These are phyloP conservation scores for Oncopodura yosiiana DNA, from an alignment of 1,140 invertebrate species.

Conservation along the genomic window DNA sequence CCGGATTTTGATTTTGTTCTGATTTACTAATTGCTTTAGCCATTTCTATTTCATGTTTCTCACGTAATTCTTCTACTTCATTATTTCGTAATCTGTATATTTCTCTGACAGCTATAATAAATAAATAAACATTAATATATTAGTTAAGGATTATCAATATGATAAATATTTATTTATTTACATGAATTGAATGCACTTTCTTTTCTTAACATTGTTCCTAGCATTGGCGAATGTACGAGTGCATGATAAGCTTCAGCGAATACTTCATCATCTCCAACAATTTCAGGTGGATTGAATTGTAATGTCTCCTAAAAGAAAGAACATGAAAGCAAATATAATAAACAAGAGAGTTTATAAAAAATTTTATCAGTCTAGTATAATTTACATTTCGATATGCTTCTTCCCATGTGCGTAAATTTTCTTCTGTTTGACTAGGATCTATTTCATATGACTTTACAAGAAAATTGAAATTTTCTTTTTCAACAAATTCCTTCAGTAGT, in stretches of 20 bases:
- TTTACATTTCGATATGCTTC: slow-evolving; percentile 58
- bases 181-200: slow-evolving; percentile 58
- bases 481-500: slow-evolving; percentile 40
- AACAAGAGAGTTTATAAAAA: background rate
- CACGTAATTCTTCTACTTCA: slow-evolving; percentile 25
- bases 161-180: slow-evolving; percentile 50
- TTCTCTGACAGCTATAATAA: slow-evolving; percentile 29
- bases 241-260: slow-evolving; percentile 71
- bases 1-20: slow-evolving; percentile 46
- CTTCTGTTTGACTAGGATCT: slow-evolving; percentile 52
- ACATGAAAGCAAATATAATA: background rate
- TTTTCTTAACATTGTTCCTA: slow-evolving; percentile 64
- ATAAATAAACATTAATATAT: no score
- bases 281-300: slow-evolving; percentile 47
- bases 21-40: slow-evolving; percentile 57
- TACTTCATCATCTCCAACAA: slow-evolving; percentile 61
- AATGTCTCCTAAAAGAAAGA: slow-evolving; percentile 33
- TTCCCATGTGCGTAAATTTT: slow-evolving; percentile 57
- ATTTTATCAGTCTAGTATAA: no score
- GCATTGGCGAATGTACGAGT: slow-evolving; percentile 67
- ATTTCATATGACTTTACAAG: slow-evolving; percentile 46
- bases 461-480: slow-evolving; percentile 44
- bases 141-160: background rate
- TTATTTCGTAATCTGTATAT: slow-evolving; percentile 29
- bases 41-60: slow-evolving; percentile 53